A percentile compares a stretch with the other conserved stretches of the same genome.
phyloP scores from a whole-genome alignment of 2,113 vertebrate species.

The Spermophilus dauricus region DNA sequence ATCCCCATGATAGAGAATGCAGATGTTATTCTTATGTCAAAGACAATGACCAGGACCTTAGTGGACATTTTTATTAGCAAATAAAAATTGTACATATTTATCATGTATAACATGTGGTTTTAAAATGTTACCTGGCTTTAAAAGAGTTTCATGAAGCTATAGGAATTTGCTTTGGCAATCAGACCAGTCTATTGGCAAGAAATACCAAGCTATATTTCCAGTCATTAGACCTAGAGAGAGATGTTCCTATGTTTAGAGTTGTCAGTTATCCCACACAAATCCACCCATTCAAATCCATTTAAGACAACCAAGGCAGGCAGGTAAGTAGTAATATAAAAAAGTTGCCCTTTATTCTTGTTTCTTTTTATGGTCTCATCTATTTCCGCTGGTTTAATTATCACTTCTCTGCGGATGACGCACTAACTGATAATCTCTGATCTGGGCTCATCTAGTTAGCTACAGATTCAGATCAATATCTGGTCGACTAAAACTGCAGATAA shows the following conservation, averaged over 20 bases:
- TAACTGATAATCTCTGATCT: background rate
- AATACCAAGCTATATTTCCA: background rate
- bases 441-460: background rate
- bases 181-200: constrained; percentile 7
- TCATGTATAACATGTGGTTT: background rate
- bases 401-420: background rate
- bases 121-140: constrained; percentile 4
- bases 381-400: constrained; percentile 21
- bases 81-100: background rate
- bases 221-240: background rate
- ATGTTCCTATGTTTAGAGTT: background rate
- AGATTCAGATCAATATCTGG: background rate
- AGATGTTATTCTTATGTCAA: background rate
- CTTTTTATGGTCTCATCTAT: constrained; percentile 16
- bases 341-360: constrained; percentile 5
- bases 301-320: background rate
- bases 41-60: background rate
- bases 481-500: background rate
- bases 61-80: background rate
- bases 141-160: background rate
- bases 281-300: constrained; percentile 28
- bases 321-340: background rate
- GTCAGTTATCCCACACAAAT: background rate
- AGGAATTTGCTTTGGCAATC: background rate
- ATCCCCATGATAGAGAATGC: background rate